Evolutionary conservation across 2,888 invertebrate species (phyloP), one percentile per base, ranked within the genome.

Genomic region (Tricholauxania praeusta): DNA sequence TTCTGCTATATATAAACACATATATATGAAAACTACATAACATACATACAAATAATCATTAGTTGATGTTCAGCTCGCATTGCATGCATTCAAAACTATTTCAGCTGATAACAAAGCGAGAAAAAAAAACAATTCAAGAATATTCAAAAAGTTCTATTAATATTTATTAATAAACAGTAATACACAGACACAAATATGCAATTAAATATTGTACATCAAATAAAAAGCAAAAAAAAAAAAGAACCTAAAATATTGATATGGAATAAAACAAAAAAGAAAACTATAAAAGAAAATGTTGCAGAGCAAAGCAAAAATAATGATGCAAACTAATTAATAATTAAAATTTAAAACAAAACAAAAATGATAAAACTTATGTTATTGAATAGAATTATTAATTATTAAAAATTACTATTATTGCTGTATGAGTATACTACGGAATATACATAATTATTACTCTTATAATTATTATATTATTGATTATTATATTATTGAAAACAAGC

Each of bases 401-500:
- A 85, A 79, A 39, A 82, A 81, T 82, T 83, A 84, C 80, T 79
- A 82, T 80, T 84, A 84, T 84, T 78, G 77, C 78, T 79, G 78
- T 78, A 78, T 78, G 79, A 78, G 70, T 73, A 78, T 78, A 77
- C 77, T 83, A 83, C 78, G 78, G 78, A 78, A 75, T 69, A 69
- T 65, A 65, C 59, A 78, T 77, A 79, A 82, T 82, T 81, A 81
- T 81, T 83, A 82, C 80, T 82, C 80, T 83, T 82, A 83, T 82
- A 82, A 82, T 82, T 82, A 82, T 83, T 83, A 82, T 67, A 78
- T 74, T 78, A 78, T 78, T 77, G 75, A 75, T 83, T 82, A 82
- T 83, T 84, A 84, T 84, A 84, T 84, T 83, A 84, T 84, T 84
- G 84, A 84, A 83, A 72, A 79, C 77, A 79, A 83, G 83, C 76